Conservation (phyloP, 2,797 vertebrate species). For the Platyrinchus mystaceus region DNA sequence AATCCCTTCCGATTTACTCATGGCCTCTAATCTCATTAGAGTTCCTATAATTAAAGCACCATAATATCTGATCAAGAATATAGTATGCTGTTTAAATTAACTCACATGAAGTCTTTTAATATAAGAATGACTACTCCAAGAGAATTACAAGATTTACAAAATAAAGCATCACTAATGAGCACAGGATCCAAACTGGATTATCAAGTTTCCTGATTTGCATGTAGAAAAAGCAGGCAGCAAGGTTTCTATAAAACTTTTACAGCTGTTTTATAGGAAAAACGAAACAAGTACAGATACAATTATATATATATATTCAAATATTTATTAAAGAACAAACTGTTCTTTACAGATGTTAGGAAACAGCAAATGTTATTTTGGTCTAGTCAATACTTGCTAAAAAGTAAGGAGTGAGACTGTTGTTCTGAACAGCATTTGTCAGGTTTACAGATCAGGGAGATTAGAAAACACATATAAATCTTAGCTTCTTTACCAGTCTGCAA, state of each 20-base stretch:
- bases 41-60: constrained; percentile 38
- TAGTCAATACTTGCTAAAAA: neutral
- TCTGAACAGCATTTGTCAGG: neutral
- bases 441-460: neutral
- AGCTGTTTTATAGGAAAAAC: neutral
- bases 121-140: neutral
- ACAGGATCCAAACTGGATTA: constrained; percentile 34
- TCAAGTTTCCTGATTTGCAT: neutral
- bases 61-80: neutral
- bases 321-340: neutral
- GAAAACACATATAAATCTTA: neutral
- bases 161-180: constrained; percentile 4
- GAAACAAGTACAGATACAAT: neutral
- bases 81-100: neutral
- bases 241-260: neutral
- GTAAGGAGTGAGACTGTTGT: neutral
- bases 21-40: constrained; percentile 5
- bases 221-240: neutral
- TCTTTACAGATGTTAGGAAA: neutral
- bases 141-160: constrained; percentile 1
- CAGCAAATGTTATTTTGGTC: neutral
- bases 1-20: neutral
- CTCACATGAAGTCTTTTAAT: neutral
- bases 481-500: neutral
- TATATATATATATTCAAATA: neutral